Percentiles rank a stretch among this genome's conserved stretches.
These are phyloP conservation scores for Anoplophora glabripennis DNA, from an alignment of 1,140 invertebrate species.

Conservation along the genomic window DNA sequence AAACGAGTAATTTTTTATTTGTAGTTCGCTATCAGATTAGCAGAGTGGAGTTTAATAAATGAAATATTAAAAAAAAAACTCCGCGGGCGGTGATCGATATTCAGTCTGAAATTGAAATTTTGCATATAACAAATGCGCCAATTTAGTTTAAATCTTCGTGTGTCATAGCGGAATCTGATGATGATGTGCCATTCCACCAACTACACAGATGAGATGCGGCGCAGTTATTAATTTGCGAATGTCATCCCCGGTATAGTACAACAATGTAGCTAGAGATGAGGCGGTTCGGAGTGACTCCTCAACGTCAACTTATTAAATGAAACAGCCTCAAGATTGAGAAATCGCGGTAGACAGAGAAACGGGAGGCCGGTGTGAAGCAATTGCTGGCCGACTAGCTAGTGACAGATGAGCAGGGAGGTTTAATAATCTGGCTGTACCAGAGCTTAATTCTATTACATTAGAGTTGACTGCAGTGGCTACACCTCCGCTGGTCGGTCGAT, in stretches of 20 bases:
- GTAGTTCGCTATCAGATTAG: conserved; percentile 15
- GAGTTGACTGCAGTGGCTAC: conserved; percentile 42
- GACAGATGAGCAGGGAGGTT: conserved; percentile 33
- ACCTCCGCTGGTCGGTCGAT: conserved; percentile 36
- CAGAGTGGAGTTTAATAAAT: conserved; percentile 12
- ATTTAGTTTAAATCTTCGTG: conserved; percentile 3
- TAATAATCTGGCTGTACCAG: conserved; percentile 41
- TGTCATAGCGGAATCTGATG: conserved; percentile 9
- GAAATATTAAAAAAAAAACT: conserved; percentile 9
- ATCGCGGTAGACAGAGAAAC: not conserved
- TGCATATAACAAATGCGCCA: conserved; percentile 8
- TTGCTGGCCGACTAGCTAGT: conserved; percentile 7
- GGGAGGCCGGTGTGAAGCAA: not conserved
- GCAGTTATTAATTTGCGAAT: conserved; percentile 30
- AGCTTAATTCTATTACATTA: conserved; percentile 44
- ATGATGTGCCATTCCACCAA: conserved; percentile 19
- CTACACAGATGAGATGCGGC: conserved; percentile 25
- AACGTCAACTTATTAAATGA: conserved; percentile 25
- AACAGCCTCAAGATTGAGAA: conserved; percentile 9
- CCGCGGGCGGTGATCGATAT: conserved; percentile 3
- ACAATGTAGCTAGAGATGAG: conserved; percentile 15
- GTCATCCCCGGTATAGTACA: conserved; percentile 26
- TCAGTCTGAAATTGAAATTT: conserved; percentile 11
- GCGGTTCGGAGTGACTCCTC: not conserved
- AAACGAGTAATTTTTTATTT: conserved; percentile 25